Percentiles rank a stretch among this genome's conserved stretches.
phyloP scores from a whole-genome alignment of 2,797 vertebrate genomes.

The Petrocephalus sullivani region DNA sequence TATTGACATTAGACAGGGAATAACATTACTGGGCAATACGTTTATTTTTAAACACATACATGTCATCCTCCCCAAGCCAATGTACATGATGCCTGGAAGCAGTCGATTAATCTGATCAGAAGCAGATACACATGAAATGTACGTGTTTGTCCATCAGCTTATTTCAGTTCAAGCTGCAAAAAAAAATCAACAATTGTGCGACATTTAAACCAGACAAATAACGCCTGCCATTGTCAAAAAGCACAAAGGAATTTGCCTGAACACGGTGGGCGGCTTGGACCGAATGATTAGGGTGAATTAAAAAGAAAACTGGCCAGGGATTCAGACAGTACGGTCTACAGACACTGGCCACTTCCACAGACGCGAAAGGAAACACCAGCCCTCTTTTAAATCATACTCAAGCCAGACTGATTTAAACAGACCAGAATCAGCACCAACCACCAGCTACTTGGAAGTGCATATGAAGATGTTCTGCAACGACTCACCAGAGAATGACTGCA shows the following conservation, averaged over 20 bases:
- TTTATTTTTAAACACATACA: neutral
- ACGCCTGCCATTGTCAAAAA: neutral
- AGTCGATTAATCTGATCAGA: neutral
- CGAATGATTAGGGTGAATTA: neutral
- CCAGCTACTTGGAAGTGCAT: neutral
- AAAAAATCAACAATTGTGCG: neutral
- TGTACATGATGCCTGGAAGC: neutral
- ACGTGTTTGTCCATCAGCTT: neutral
- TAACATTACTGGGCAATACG: neutral
- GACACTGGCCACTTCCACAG: neutral
- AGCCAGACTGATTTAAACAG: neutral
- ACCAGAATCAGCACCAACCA: neutral
- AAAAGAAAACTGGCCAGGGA: neutral
- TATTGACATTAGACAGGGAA: neutral
- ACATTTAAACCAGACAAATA: neutral
- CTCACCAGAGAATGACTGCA: neutral
- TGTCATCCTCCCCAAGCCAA: neutral
- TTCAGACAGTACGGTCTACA: neutral
- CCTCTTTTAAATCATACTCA: neutral
- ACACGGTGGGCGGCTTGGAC: neutral
- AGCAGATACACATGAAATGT: neutral
- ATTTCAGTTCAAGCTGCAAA: neutral
- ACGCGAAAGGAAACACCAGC: neutral
- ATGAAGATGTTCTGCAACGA: neutral
- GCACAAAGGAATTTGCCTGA: neutral